phyloP scores from a whole-genome alignment of 2,113 vertebrate species.

The Camelus dromedarius region DNA sequence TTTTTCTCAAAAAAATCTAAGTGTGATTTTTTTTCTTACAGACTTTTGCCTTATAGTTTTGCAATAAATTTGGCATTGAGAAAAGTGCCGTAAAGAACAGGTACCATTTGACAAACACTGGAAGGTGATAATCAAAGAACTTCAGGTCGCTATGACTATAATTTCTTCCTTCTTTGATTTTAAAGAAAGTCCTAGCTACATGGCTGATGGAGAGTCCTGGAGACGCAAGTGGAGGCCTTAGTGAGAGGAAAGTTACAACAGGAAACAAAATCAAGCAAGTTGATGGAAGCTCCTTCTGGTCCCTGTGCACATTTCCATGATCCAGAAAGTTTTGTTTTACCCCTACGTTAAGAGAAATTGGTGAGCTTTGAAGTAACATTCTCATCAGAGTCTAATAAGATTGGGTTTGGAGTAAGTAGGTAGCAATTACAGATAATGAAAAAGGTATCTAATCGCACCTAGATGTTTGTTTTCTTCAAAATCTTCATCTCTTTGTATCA shows the following conservation, averaged over 20 bases:
- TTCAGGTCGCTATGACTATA: not conserved
- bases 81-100: not conserved
- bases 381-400: not conserved
- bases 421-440: conserved; percentile 11
- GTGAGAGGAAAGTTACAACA: not conserved
- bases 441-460: not conserved
- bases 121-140: not conserved
- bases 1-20: not conserved
- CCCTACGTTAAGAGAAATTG: not conserved
- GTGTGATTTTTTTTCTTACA: not conserved
- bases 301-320: not conserved
- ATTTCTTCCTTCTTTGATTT: not conserved
- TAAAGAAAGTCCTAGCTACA: not conserved
- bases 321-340: not conserved
- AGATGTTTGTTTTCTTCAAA: not conserved
- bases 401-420: not conserved
- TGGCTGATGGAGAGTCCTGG: not conserved
- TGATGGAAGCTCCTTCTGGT: not conserved
- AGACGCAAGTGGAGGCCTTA: not conserved
- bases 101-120: not conserved
- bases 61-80: not conserved
- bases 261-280: not conserved
- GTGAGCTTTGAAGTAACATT: not conserved
- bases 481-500: not conserved
- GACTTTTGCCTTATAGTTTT: not conserved